phyloP scores from a whole-genome alignment of 2,888 invertebrate species.

The Celastrina argiolus region DNA sequence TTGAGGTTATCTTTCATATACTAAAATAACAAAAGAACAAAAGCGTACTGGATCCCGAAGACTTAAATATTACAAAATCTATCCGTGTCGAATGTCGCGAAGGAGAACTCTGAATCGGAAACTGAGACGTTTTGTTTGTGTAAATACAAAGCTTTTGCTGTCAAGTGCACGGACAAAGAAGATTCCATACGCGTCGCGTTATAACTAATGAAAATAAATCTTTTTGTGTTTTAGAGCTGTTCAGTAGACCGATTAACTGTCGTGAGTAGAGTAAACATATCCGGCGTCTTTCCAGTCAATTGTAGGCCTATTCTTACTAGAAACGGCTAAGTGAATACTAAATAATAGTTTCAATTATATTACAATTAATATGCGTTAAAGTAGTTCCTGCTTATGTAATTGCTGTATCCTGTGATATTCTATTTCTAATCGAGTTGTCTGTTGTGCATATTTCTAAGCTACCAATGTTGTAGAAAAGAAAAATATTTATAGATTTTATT shows the following conservation, averaged over 20 bases:
- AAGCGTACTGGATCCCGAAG: slow-evolving; percentile 45
- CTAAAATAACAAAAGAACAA: slow-evolving; percentile 52
- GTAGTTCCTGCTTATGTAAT: slow-evolving; percentile 72
- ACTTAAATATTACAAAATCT: slow-evolving; percentile 44
- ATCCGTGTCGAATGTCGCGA: slow-evolving; percentile 72
- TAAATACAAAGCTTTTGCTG: slow-evolving; percentile 75
- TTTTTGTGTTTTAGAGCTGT: slow-evolving; percentile 47
- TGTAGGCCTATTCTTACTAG: slow-evolving; percentile 53
- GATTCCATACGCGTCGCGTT: slow-evolving; percentile 54
- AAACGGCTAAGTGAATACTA: slow-evolving; percentile 42
- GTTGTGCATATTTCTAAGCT: slow-evolving; percentile 52
- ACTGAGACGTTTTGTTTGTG: slow-evolving; percentile 75
- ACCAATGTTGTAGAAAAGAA: slow-evolving; percentile 49
- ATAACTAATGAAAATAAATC: slow-evolving; percentile 49
- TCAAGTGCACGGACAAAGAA: slow-evolving; percentile 77
- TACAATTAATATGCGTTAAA: slow-evolving; percentile 47
- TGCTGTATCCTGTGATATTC: slow-evolving; percentile 73
- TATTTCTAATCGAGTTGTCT: slow-evolving; percentile 48
- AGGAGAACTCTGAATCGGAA: slow-evolving; percentile 67
- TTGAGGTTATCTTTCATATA: slow-evolving; percentile 69
- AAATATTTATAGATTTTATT: slow-evolving; percentile 44
- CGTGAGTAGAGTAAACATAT: slow-evolving; percentile 56
- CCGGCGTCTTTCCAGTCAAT: slow-evolving; percentile 61
- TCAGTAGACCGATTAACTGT: slow-evolving; percentile 49
- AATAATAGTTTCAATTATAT: slow-evolving; percentile 41